Evolutionary conservation across 1,140 invertebrate genomes (phyloP), one percentile per base, ranked within the genome.

Genomic region (Hycleus phaleratus): DNA sequence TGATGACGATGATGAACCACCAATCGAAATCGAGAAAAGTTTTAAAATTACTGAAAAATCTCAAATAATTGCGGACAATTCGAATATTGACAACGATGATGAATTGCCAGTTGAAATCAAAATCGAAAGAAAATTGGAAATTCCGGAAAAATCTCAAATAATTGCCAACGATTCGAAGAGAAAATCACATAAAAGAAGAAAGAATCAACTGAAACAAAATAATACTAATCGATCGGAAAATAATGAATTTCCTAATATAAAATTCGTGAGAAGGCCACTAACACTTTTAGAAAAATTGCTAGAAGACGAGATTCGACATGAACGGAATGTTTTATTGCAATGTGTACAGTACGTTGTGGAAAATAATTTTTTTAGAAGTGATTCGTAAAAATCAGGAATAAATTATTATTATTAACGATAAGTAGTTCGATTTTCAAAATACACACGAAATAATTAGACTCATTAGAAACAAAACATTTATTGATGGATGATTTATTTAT

Each of bases 281-380:
- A 77, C 77, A 0, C 64, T 79, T 50, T 60, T 85, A 46, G 79
- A 83, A 62, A 83, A 82, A 69, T 62, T 85, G 26, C 71, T 86
- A 24, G 74, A 73, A 49, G 75, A 74, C 46, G 83, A 86, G 71
- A 83, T 86, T 53, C 68, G 75, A 45, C 82, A 87, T 63, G 88
- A 91, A 75, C 74, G 88, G 59, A 91, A 90, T 74, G 73, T 84
- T 24, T 78, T 90, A 47, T 76, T 86, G 51, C 87, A 90, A 65
- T 89, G 87, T 74, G 78, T 90, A 8, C 82, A 82, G 59, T 81
- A 83, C 78, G 82, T 88, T 50, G 78, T 82, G 38, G 78, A 83
- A 60, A 86, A 84, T 66, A 82, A 87, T 69, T 90, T 82, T 72
- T 88, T 88, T 73, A 55, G 51, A 53, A 46, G 52, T n/a, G 18